Percentiles rank a stretch among this genome's conserved stretches.
These are phyloP conservation scores for Oreohelix idahoensis DNA, from an alignment of 1,140 invertebrate species.

Conservation along the genomic window DNA sequence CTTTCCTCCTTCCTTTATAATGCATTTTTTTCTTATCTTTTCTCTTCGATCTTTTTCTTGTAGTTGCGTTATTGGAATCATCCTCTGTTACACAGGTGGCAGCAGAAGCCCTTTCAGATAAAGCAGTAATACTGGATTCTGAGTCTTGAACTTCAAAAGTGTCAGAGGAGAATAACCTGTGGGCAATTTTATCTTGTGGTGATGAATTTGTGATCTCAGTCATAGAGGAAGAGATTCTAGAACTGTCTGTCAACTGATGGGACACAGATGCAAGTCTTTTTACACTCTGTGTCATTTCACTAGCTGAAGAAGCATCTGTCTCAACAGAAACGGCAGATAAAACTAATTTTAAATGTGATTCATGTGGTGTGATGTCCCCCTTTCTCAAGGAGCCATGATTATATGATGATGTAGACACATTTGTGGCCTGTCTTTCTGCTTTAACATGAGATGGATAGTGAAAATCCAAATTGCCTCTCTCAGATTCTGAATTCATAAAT, in stretches of 20 bases:
- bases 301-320: not conserved
- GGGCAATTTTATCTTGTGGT: not conserved
- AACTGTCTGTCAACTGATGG: not conserved
- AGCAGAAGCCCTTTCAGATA: not conserved
- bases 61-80: not conserved
- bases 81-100: conserved; percentile 18
- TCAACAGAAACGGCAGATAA: not conserved
- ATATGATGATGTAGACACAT: not conserved
- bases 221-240: not conserved
- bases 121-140: not conserved
- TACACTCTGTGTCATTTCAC: not conserved
- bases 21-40: not conserved
- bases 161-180: not conserved
- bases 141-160: not conserved
- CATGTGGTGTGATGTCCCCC: not conserved
- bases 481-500: not conserved
- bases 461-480: not conserved
- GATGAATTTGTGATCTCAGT: not conserved
- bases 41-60: not conserved
- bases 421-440: not conserved
- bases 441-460: no score
- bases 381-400: not conserved
- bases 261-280: not conserved
- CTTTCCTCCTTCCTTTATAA: conserved; percentile 3
- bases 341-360: not conserved